phyloP scores from a whole-genome alignment of 2,113 vertebrate species.

The Picathartes gymnocephalus region DNA sequence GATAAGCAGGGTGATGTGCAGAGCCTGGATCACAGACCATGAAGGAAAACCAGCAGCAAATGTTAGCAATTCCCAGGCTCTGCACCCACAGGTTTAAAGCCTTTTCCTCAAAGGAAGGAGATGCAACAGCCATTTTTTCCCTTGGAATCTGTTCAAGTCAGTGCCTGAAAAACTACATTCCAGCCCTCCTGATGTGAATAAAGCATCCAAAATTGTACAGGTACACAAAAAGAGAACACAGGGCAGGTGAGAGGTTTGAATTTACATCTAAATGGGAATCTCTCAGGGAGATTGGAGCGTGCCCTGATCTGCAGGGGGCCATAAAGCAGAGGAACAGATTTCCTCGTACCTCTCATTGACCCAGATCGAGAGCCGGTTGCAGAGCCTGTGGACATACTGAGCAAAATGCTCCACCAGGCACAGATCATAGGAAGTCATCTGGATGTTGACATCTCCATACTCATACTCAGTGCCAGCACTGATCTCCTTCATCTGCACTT shows the following conservation, averaged over 20 bases:
- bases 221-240: not conserved
- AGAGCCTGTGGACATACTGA: constrained; percentile 85
- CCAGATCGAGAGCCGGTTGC: constrained; percentile 77
- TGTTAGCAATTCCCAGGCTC: not conserved
- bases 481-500: constrained; percentile 74
- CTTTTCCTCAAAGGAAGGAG: not conserved
- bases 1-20: not conserved
- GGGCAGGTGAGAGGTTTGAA: not conserved
- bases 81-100: not conserved
- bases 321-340: not conserved
- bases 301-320: not conserved
- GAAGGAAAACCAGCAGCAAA: not conserved
- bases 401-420: constrained; percentile 84
- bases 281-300: too few species aligned
- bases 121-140: not conserved
- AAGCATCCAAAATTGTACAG: not conserved
- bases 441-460: constrained; percentile 84
- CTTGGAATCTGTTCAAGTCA: not conserved
- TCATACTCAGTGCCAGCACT: constrained; percentile 65
- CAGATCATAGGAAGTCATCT: constrained; percentile 86
- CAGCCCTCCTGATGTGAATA: not conserved
- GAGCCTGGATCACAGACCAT: not conserved
- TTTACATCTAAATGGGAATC: not conserved
- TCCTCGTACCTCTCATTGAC: constrained; percentile 80
- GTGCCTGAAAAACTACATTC: not conserved